A percentile compares a stretch with the other conserved stretches of the same genome.
phyloP scores from a whole-genome alignment of 2,888 invertebrate species.

The Silvanus unidentatus region DNA sequence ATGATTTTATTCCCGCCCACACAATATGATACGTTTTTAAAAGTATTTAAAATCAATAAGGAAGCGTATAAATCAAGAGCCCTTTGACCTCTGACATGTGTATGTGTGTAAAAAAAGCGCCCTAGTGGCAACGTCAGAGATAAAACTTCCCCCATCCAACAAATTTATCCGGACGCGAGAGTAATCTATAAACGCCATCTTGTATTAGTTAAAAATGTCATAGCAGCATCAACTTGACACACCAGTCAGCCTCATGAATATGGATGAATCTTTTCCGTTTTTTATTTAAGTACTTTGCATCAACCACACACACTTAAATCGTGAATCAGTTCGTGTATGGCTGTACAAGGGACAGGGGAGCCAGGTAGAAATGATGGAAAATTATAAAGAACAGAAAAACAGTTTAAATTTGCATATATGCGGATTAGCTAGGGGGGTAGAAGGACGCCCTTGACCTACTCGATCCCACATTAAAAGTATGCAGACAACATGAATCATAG shows the following conservation, averaged over 20 bases:
- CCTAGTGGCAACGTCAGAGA: slow-evolving; percentile 10
- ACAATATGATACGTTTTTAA: background rate
- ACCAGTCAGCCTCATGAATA: slow-evolving; percentile 33
- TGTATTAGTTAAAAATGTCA: slow-evolving; percentile 40
- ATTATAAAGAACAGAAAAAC: too few species aligned
- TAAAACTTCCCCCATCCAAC: slow-evolving; percentile 14
- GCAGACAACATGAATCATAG: too few species aligned
- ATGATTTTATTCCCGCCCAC: background rate
- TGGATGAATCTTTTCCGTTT: slow-evolving; percentile 23
- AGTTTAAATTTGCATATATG: too few species aligned
- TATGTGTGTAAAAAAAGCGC: slow-evolving; percentile 11
- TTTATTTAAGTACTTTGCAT: slow-evolving; percentile 7
- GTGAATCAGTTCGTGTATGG: too few species aligned
- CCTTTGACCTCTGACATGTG: slow-evolving; percentile 16
- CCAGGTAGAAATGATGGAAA: too few species aligned
- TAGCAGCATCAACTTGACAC: slow-evolving; percentile 29
- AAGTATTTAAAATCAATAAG: slow-evolving; percentile 17
- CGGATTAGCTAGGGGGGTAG: too few species aligned
- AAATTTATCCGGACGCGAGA: slow-evolving; percentile 32
- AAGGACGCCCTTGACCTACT: too few species aligned
- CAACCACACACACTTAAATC: too few species aligned
- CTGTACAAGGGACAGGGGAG: too few species aligned
- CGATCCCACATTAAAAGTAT: too few species aligned
- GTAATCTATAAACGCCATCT: slow-evolving; percentile 42
- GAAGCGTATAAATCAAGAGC: slow-evolving; percentile 19